These are phyloP conservation scores for Ascidia mentula DNA, from an alignment of 23 tunicate genomes.

Conservation along the genomic window DNA sequence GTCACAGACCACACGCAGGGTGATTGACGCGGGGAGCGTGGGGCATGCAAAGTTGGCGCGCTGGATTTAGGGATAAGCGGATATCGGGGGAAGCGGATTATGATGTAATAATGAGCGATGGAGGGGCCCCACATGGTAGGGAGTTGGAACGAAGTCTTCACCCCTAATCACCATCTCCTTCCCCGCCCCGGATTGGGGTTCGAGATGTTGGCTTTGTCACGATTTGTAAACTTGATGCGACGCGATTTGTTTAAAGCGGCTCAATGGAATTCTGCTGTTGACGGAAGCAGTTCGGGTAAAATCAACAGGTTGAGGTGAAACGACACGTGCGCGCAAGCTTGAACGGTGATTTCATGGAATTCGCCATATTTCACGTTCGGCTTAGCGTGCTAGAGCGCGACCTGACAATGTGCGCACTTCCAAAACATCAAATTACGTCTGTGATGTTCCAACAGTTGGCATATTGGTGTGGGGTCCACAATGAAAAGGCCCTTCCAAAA, in stretches of 20 bases:
- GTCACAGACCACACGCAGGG: conserved; percentile 12
- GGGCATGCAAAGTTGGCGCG: not conserved
- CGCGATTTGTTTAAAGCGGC: not conserved
- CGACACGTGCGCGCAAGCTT: not conserved
- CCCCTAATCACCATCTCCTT: too few species aligned
- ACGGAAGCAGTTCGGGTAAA: not conserved
- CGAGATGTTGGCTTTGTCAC: not conserved
- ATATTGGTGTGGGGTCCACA: too few species aligned
- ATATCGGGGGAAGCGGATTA: not conserved
- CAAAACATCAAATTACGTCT: too few species aligned
- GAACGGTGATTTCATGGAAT: not conserved
- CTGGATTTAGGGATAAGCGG: not conserved
- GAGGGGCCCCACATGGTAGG: not conserved
- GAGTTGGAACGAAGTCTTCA: too few species aligned
- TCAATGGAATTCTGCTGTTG: not conserved
- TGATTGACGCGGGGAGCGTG: conserved; percentile 3
- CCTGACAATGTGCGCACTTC: too few species aligned
- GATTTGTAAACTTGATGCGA: not conserved
- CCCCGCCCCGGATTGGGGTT: not conserved
- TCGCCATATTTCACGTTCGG: too few species aligned
- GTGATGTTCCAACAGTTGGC: too few species aligned
- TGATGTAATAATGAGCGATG: conserved; percentile 3
- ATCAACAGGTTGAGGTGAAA: not conserved
- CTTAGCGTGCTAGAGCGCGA: too few species aligned
- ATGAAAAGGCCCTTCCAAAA: too few species aligned